These are phyloP conservation scores for Timema cristinae DNA, from an alignment of 2,888 invertebrate species.

Conservation along the genomic window DNA sequence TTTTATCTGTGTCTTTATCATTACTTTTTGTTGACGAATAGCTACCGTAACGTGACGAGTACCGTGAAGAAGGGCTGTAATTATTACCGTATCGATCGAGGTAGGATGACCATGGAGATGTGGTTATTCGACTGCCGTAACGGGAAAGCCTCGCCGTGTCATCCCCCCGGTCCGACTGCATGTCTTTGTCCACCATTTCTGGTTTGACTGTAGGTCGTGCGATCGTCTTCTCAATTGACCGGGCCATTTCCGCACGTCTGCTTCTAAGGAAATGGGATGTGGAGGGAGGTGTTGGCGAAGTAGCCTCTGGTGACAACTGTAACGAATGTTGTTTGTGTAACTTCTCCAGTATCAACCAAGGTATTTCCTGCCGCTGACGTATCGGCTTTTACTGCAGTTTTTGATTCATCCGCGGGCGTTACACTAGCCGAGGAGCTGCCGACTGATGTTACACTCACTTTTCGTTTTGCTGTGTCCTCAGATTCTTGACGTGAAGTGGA, in stretches of 20 bases:
- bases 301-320: slow-evolving; percentile 68
- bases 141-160: slow-evolving; percentile 63
- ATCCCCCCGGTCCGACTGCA: slow-evolving; percentile 69
- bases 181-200: slow-evolving; percentile 63
- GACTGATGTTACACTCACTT: neutral
- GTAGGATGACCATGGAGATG: slow-evolving; percentile 62
- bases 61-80: slow-evolving; percentile 24
- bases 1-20: slow-evolving; percentile 16
- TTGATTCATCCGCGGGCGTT: neutral
- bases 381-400: neutral
- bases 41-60: slow-evolving; percentile 17
- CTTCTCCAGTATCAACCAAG: slow-evolving; percentile 1
- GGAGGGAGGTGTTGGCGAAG: slow-evolving; percentile 72
- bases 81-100: slow-evolving; percentile 44
- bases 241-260: slow-evolving; percentile 67
- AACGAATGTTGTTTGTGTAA: slow-evolving; percentile 40
- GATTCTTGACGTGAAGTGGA: slow-evolving; percentile 21
- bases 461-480: slow-evolving; percentile 3
- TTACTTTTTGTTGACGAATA: slow-evolving; percentile 17
- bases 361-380: slow-evolving; percentile 8
- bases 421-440: neutral
- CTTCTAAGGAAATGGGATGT: slow-evolving; percentile 57
- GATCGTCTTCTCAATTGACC: slow-evolving; percentile 67
- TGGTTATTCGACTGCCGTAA: slow-evolving; percentile 55
- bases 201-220: slow-evolving; percentile 54